phyloP scores from a whole-genome alignment of 2,113 vertebrate species.

The Mohoua ochrocephala region DNA sequence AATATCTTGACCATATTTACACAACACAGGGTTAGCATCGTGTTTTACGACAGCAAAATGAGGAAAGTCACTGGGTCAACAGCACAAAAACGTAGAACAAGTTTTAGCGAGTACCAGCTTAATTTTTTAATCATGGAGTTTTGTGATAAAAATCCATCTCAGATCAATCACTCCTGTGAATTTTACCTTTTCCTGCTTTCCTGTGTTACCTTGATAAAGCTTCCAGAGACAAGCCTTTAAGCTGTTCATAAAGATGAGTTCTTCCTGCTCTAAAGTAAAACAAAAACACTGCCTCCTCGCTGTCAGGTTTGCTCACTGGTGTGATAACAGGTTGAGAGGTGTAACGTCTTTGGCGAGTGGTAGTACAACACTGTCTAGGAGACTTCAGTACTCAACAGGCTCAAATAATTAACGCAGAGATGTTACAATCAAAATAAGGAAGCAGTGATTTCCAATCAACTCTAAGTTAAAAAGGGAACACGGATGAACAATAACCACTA shows the following conservation, averaged over 20 bases:
- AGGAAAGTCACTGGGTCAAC: background rate
- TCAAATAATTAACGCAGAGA: constrained; percentile 9
- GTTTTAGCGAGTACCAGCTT: background rate
- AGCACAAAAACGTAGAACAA: background rate
- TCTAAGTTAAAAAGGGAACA: constrained; percentile 43
- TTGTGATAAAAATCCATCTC: background rate
- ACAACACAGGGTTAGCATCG: background rate
- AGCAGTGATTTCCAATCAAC: constrained; percentile 34
- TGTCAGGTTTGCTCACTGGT: constrained; percentile 40
- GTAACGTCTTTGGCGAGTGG: constrained; percentile 24
- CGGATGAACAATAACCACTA: constrained; percentile 50
- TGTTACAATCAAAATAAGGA: constrained; percentile 23
- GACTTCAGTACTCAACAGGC: constrained; percentile 27
- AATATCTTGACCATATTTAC: background rate
- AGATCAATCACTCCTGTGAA: background rate
- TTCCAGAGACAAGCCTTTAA: constrained; percentile 5
- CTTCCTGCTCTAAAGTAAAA: background rate
- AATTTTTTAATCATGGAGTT: background rate
- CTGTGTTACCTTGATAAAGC: constrained; percentile 46
- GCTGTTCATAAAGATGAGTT: background rate
- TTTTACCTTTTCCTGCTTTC: constrained; percentile 34
- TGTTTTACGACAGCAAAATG: background rate
- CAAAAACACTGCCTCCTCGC: background rate
- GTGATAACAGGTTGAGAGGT: background rate
- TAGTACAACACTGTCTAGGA: constrained; percentile 53